phyloP scores from a whole-genome alignment of 2,113 vertebrate genomes.

The Grus americana region DNA sequence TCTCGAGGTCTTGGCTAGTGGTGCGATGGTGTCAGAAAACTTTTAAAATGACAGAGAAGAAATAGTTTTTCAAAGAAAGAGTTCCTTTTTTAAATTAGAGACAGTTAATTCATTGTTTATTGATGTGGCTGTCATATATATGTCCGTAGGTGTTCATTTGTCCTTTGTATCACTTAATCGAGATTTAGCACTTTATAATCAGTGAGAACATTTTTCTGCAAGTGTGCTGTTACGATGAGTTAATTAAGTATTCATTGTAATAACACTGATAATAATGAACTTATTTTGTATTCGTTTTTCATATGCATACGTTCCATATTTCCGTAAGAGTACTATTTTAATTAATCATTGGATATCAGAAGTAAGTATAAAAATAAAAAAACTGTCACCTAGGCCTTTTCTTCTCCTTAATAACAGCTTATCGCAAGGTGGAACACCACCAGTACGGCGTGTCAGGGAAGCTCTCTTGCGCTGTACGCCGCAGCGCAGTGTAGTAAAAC shows the following conservation, averaged over 20 bases:
- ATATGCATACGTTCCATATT: neutral
- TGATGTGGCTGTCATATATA: neutral
- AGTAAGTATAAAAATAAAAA: neutral
- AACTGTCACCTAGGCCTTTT: neutral
- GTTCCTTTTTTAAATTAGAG: neutral
- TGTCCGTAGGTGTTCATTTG: neutral
- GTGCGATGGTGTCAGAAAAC: neutral
- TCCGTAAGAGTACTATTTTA: neutral
- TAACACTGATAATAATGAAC: slow-evolving; percentile 22
- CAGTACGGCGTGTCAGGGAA: accelerated
- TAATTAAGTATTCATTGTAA: slow-evolving; percentile 47
- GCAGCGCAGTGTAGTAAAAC: accelerated
- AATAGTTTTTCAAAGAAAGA: neutral
- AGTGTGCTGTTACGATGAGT: neutral
- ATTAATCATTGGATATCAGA: neutral
- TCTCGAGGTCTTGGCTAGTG: neutral
- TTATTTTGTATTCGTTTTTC: neutral
- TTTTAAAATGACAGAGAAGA: neutral
- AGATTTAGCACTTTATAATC: slow-evolving; percentile 36
- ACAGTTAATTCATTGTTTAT: neutral
- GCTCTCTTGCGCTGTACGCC: accelerated
- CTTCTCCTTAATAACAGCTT: neutral
- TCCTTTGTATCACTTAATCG: neutral
- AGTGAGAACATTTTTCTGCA: neutral
- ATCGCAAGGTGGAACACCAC: neutral